These are phyloP conservation scores for Melanotaenia parkinsoni DNA, from an alignment of 2,797 vertebrate species.

Conservation along the genomic window DNA sequence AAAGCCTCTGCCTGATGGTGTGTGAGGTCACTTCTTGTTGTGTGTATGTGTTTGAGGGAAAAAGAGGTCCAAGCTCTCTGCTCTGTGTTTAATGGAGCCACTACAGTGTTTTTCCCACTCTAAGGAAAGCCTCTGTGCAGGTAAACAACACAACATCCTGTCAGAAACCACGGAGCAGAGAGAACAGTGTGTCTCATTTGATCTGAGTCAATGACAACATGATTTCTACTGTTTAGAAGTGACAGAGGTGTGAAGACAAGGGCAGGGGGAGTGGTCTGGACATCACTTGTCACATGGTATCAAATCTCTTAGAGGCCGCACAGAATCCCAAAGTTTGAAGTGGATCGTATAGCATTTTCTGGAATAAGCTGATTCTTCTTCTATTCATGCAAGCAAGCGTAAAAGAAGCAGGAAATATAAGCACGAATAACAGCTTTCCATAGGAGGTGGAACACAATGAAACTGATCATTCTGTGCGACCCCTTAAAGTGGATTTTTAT, in stretches of 20 bases:
- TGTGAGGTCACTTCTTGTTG: slow-evolving; percentile 32
- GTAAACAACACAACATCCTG: slow-evolving; percentile 25
- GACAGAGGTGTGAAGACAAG: slow-evolving; percentile 33
- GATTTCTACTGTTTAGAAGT: slow-evolving; percentile 30
- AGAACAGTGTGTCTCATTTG: slow-evolving; percentile 27
- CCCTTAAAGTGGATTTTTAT: slow-evolving; percentile 71
- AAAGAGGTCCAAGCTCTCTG: slow-evolving; percentile 8
- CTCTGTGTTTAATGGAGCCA: slow-evolving; percentile 45
- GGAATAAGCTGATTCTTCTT: slow-evolving; percentile 42
- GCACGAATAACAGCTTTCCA: slow-evolving; percentile 53
- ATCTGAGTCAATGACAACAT: slow-evolving; percentile 41
- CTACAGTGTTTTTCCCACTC: slow-evolving; percentile 9
- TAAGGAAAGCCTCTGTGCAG: slow-evolving; percentile 34
- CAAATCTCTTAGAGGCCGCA: slow-evolving; percentile 34
- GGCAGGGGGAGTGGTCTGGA: neutral
- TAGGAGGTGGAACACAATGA: slow-evolving; percentile 66
- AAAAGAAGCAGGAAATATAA: slow-evolving; percentile 54
- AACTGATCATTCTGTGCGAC: slow-evolving; percentile 73
- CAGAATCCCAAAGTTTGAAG: slow-evolving; percentile 14
- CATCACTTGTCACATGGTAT: slow-evolving; percentile 32
- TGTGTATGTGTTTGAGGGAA: slow-evolving; percentile 5
- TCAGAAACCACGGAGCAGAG: neutral
- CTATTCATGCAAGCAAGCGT: slow-evolving; percentile 39
- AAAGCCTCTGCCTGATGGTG: slow-evolving; percentile 49
- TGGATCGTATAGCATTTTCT: slow-evolving; percentile 34